Evolutionary conservation across 2,888 invertebrate species (phyloP).

Genomic region (Drosophila borealis): DNA sequence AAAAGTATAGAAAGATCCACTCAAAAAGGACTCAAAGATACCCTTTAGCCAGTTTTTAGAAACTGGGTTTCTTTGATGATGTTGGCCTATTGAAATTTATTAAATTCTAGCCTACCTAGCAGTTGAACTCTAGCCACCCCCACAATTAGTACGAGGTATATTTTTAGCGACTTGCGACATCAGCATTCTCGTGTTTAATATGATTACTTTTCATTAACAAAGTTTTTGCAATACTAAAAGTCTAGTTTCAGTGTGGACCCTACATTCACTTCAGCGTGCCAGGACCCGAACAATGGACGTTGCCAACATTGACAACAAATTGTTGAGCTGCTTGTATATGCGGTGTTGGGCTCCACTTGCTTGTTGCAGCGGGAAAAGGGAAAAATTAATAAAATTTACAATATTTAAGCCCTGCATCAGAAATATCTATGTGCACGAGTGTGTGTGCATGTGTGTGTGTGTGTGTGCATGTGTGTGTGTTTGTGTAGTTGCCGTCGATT

Average conservation of each 20-base stretch:
- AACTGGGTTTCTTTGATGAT: too few relatives aligned
- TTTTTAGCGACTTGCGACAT: neutral
- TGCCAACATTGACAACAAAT: slow-evolving; percentile 56
- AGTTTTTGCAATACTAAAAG: slow-evolving; percentile 16
- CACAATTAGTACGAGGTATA: neutral
- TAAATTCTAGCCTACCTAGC: too few relatives aligned
- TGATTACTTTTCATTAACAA: slow-evolving; percentile 61
- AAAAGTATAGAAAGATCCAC: neutral
- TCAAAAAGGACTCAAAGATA: neutral
- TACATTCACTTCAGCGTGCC: slow-evolving; percentile 8
- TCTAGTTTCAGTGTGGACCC: slow-evolving; percentile 3
- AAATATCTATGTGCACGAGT: slow-evolving; percentile 8
- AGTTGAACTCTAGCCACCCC: too few relatives aligned
- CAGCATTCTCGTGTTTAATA: slow-evolving; percentile 6
- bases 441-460: slow-evolving; percentile 1
- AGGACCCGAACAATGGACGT: slow-evolving; percentile 16
- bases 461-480: slow-evolving; percentile 5
- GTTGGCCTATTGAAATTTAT: too few relatives aligned
- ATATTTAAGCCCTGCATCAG: slow-evolving; percentile 57
- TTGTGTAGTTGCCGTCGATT: slow-evolving; percentile 5
- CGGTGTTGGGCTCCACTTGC: slow-evolving; percentile 20
- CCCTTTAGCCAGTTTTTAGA: neutral
- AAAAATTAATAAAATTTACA: slow-evolving; percentile 71
- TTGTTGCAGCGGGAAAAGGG: slow-evolving; percentile 16
- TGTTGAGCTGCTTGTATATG: slow-evolving; percentile 56